Conservation (phyloP, 1,140 invertebrate genomes). For the Brachionus sp. region DNA sequence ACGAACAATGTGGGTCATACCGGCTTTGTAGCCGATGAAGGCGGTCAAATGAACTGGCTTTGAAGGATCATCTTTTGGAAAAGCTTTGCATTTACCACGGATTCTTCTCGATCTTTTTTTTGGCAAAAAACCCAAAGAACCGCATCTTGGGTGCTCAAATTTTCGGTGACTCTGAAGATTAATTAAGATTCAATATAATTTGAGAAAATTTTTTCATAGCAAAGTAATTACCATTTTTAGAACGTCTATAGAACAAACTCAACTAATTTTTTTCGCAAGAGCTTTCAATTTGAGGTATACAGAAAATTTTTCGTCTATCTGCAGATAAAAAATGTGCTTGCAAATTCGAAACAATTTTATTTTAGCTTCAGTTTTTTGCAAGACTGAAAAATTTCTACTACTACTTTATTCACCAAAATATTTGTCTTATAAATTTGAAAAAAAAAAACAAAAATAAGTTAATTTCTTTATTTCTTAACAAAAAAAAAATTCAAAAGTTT, state of each 20-base stretch:
- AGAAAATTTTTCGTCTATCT: not conserved
- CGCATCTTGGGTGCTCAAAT: slow-evolving; percentile 97
- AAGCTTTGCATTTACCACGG: slow-evolving; percentile 98
- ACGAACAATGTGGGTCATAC: slow-evolving; percentile 98
- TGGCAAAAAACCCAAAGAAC: slow-evolving; percentile 98
- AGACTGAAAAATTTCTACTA: not conserved
- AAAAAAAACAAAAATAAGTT: not conserved
- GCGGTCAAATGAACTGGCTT: slow-evolving; percentile 97
- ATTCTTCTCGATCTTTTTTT: slow-evolving; percentile 91
- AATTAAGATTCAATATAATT: slow-evolving; percentile 27
- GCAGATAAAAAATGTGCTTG: slow-evolving; percentile 28
- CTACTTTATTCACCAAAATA: not conserved
- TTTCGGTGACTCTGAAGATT: slow-evolving; percentile 73
- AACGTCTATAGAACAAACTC: not conserved
- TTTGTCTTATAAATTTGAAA: not conserved
- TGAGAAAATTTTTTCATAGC: not conserved
- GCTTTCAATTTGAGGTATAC: not conserved
- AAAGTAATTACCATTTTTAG: slow-evolving; percentile 31
- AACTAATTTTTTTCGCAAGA: not conserved
- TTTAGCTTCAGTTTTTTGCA: not conserved
- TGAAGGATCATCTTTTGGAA: slow-evolving; percentile 93
- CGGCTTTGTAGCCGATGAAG: slow-evolving; percentile 97
- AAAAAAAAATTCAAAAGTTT: no score
- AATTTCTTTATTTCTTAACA: not conserved
- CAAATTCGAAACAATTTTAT: not conserved